These are phyloP conservation scores for Actinernus sp. DNA, from an alignment of 92 coral and sea anemone genomes.

Conservation along the genomic window DNA sequence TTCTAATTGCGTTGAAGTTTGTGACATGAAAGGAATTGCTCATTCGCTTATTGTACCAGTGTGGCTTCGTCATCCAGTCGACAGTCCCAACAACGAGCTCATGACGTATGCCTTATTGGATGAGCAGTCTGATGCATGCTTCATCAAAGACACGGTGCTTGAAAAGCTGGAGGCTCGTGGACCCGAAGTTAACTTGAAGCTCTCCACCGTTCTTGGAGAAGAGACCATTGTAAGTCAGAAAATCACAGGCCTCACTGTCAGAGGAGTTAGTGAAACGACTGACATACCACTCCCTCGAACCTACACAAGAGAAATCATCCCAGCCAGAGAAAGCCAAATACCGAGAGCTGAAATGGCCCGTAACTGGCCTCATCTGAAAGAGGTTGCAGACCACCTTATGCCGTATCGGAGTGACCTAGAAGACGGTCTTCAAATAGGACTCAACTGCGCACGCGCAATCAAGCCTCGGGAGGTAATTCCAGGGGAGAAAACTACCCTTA, in stretches of 20 bases:
- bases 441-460: slow-evolving; percentile 51
- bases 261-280: slow-evolving; percentile 13
- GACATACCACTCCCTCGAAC: slow-evolving; percentile 42
- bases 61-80: slow-evolving; percentile 33
- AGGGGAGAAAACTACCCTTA: no score
- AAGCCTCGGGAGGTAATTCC: slow-evolving; percentile 23
- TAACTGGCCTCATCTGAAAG: slow-evolving; percentile 45
- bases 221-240: slow-evolving; percentile 16
- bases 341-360: slow-evolving; percentile 54
- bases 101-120: slow-evolving; percentile 32
- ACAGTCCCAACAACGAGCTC: not conserved
- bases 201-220: slow-evolving; percentile 30
- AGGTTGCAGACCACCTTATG: not conserved
- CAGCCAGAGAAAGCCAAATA: slow-evolving; percentile 48
- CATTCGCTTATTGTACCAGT: slow-evolving; percentile 42
- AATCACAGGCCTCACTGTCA: slow-evolving; percentile 25
- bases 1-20: no score
- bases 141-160: slow-evolving; percentile 3
- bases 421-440: slow-evolving; percentile 46
- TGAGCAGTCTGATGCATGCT: slow-evolving; percentile 54
- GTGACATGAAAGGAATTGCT: not conserved
- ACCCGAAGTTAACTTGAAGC: slow-evolving; percentile 22
- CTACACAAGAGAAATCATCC: slow-evolving; percentile 45
- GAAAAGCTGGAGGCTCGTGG: slow-evolving; percentile 8
- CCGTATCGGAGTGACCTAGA: slow-evolving; percentile 21